phyloP scores from a whole-genome alignment of 1,140 invertebrate species.

The Drosophila mauritiana region DNA sequence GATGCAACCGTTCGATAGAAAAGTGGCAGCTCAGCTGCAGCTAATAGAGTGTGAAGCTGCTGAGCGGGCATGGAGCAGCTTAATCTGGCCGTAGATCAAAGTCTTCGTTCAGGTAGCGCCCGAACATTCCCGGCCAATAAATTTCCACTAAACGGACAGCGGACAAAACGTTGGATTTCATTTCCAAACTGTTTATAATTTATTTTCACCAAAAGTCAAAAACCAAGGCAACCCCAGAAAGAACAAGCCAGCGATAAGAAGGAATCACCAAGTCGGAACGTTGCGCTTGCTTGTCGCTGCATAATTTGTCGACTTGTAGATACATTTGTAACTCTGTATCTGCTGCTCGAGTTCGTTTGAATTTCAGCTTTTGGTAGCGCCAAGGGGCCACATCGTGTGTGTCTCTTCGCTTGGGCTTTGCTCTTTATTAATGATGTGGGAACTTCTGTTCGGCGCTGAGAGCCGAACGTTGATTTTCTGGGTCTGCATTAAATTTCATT shows the following conservation, averaged over 20 bases:
- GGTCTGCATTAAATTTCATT: conserved; percentile 69
- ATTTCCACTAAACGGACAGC: conserved; percentile 68
- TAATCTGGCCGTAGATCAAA: conserved; percentile 43
- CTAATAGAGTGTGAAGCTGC: conserved; percentile 78
- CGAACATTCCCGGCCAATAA: conserved; percentile 59
- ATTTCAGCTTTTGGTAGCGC: conserved; percentile 54
- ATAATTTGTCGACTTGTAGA: conserved; percentile 81
- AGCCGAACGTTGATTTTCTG: conserved; percentile 47
- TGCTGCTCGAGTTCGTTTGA: conserved; percentile 71
- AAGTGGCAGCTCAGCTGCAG: conserved; percentile 25
- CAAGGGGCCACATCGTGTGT: conserved; percentile 63
- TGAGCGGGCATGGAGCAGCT: conserved; percentile 15
- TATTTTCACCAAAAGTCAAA: conserved; percentile 51
- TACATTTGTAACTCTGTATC: conserved; percentile 76
- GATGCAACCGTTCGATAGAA: conserved; percentile 50
- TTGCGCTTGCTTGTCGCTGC: conserved; percentile 63
- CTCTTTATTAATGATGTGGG: conserved; percentile 78
- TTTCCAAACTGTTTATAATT: conserved; percentile 78
- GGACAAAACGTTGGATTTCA: conserved; percentile 74
- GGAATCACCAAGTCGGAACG: conserved; percentile 11
- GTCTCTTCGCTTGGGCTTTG: conserved; percentile 33
- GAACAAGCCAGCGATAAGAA: conserved; percentile 28
- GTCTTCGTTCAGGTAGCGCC: conserved; percentile 59
- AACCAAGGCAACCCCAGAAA: conserved; percentile 21
- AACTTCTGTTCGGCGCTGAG: conserved; percentile 66